Evolutionary conservation across 2,888 invertebrate species (phyloP), one percentile per base, ranked within the genome.

Genomic region (Heliconius erato): DNA sequence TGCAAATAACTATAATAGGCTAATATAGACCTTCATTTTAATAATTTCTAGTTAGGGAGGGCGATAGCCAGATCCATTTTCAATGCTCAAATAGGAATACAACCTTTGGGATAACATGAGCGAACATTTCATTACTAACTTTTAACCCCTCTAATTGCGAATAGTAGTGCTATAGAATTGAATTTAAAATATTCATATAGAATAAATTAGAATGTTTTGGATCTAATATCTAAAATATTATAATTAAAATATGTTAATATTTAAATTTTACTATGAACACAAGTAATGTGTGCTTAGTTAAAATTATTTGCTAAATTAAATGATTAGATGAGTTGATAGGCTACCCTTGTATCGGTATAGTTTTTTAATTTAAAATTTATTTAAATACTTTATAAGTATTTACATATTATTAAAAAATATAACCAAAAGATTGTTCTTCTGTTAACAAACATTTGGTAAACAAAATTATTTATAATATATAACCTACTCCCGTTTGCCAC

Each of bases 1-100:
- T 84, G 82, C 78, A 82, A 84, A 84, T 82, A 59, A 80, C 54
- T 68, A 59, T 80, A 80, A 79, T 74, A 69, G 82, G 79, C 65
- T 82, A 84, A 81, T 84, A 79, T 82, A 74, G 35, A 78, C 84
- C 84, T 79, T 84, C 79, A 85, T 83, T 85, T 84, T 82, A 82
- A 85, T 83, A 85, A 84, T 84, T 84, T 84, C 81, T 67, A 82
- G 80, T 82, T 82, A 84, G 80, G 76, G 68, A 28, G 74, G 78
- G 74, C 71, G 81, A 82, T 84, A 74, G 71, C 74, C 26, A 80
- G 65, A 80, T 80, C 74, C 78, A 72, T 84, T 84, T 81, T 76
- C 82, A 67, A 82, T 77, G 74, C 74, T 80, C 44, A 79, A 83
- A 82, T 79, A 77, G 63, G 69, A 74, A 69, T 82, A 74, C 80